Conservation (phyloP, 2,113 vertebrate species). For the Willisornis vidua region DNA sequence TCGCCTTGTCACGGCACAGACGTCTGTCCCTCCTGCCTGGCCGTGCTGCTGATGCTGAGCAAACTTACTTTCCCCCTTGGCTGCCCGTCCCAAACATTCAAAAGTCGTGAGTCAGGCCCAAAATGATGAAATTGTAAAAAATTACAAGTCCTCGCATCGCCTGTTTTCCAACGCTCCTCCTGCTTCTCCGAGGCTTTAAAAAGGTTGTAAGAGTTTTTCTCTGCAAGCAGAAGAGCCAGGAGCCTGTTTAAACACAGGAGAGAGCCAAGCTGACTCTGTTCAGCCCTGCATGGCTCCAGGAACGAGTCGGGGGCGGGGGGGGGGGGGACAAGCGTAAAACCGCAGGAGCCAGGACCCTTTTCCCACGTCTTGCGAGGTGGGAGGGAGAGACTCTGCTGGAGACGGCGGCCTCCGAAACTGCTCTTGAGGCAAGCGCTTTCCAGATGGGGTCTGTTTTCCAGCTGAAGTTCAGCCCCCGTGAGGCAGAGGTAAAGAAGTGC, state of each 20-base stretch:
- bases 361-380: background rate
- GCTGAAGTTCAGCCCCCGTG: background rate
- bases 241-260: background rate
- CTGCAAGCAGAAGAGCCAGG: background rate
- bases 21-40: background rate
- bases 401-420: background rate
- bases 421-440: background rate
- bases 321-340: background rate
- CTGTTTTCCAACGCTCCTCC: background rate
- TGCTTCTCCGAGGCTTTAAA: background rate
- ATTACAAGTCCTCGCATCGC: background rate
- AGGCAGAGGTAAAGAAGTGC: background rate
- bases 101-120: slow-evolving; percentile 55
- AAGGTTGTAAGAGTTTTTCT: background rate
- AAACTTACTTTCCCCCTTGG: background rate
- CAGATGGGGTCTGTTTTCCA: slow-evolving; percentile 5
- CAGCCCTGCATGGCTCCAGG: background rate
- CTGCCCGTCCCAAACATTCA: slow-evolving; percentile 38
- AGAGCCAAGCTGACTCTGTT: background rate
- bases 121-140: slow-evolving; percentile 45
- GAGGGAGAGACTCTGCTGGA: background rate
- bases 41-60: background rate
- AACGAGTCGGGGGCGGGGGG: background rate
- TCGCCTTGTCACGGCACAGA: background rate
- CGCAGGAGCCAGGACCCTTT: background rate